phyloP scores from a whole-genome alignment of 1,140 invertebrate genomes.

The Panulirus ornatus region DNA sequence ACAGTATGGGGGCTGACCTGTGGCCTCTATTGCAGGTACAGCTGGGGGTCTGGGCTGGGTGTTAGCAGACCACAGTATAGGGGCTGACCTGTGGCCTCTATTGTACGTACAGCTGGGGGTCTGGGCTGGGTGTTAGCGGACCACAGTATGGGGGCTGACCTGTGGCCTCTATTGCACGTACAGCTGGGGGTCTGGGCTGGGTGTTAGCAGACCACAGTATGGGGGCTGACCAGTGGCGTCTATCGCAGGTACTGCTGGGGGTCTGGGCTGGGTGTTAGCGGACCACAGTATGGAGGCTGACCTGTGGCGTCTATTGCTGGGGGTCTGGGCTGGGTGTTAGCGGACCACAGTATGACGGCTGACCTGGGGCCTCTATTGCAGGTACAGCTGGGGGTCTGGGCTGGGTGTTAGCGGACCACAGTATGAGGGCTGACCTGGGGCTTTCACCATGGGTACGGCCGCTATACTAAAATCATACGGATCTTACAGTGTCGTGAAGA shows the following conservation, averaged over 20 bases:
- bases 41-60: no score
- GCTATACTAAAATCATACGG: neutral
- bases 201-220: neutral
- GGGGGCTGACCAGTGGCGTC: conserved; percentile 2
- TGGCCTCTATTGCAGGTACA: no score
- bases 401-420: neutral
- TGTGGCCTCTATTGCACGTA: no score
- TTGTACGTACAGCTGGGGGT: neutral
- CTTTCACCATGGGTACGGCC: neutral
- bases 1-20: neutral
- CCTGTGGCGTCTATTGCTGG: neutral
- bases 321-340: no score
- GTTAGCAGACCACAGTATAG: neutral
- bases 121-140: neutral
- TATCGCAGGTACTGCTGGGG: no score
- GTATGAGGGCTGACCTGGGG: neutral
- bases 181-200: no score
- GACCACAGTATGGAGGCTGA: neutral
- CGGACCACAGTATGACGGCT: neutral
- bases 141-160: neutral
- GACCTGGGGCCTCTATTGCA: no score
- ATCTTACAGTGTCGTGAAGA: neutral
- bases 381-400: no score
- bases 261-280: no score
- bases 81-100: neutral